Evolutionary conservation across 2,797 vertebrate genomes (phyloP), one percentile per base, ranked within the genome.

Genomic region (Gadopsis marmoratus): DNA sequence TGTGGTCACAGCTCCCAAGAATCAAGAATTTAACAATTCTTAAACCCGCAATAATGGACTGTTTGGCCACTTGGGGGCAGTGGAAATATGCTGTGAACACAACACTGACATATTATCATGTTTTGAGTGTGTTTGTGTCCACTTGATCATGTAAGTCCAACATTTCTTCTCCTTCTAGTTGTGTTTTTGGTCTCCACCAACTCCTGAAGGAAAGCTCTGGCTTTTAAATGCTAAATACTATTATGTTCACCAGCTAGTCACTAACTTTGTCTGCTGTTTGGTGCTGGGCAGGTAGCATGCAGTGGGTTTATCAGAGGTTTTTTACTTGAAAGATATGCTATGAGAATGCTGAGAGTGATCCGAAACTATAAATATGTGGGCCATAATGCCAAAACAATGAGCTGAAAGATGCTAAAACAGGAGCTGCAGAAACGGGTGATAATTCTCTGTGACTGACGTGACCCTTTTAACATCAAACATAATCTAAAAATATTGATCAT

Each of bases 121-220:
- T 63, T 50, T 63, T 41, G 19, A 35, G 31, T 8, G 9, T 3
- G 19, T 35, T 65, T 33, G 3, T 50, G 62, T 48, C 64, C 23
- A 23, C 17, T 2, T 74, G 29, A 74, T 37, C 7, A 37, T 37
- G 35, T 26, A 67, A 71, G 2, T 45, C 3, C 45, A 51, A 33
- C 56, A 45, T 62, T 62, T 61, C 41, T 70, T 81, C 19, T 31
- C 2, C 6, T 56, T 63, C 16, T 58, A 55, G 68, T 8, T 50
- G 21, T 60, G 58, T 39, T 60, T 71, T 58, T n/a, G 4, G 48
- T 53, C 19, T 23, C 10, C 51, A 74, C 16, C 4, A 29, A 16
- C 17, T 62, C 26, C 12, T 66, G 12, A 16, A 2, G 1, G 23
- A 61, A 51, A 41, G n/a, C 41, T 55, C n/a, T 17, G 23, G 2